Base-by-base conservation (phyloP, 2,113 vertebrate genomes). In the Hiodon alosoides region DNA sequence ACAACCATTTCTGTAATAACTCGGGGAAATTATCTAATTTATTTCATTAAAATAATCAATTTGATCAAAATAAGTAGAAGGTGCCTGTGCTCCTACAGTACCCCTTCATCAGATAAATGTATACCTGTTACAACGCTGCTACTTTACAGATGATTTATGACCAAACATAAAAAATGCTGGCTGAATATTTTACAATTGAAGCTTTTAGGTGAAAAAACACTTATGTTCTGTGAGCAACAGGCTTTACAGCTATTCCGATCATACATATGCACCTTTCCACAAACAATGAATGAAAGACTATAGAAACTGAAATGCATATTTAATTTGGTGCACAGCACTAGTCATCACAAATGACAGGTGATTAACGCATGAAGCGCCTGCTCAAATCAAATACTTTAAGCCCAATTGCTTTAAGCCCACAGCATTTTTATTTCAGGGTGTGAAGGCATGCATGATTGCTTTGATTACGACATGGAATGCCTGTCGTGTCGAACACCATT, bases 381-480 rank as follows among this genome's bases (percentile, higher is more conserved):
- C 62, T 76, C 77, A 77, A 50, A 71, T 77, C 55, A 76, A 78
- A 76, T 69, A 76, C 79, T 68, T 77, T 79, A 53, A 77, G n/a
- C n/a, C 66, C 71, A 76, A 75, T 77, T 64, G 61, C 72, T 57
- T 54, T 71, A 31, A 46, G 11, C 58, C 31, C 53, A 57, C 52
- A 74, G 80, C 82, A 81, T 77, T 83, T 83, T 81, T 79, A 79
- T 80, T 17, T 69, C 55, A 79, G 73, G 77, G 70, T 79, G 77
- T 74, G 67, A 70, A 80, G 55, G 75, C 77, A 73, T 50, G 67
- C 73, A 67, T 57, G n/a, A 3, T 55, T 75, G 69, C 58, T 67
- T 31, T 75, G 67, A 73, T 77, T 80, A 69, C 71, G 77, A 70
- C 70, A 73, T 17, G 67, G 60, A 81, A 81, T 78, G 60, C 74